These are phyloP conservation scores for Tinamus major DNA, from an alignment of 2,797 vertebrate genomes.

Conservation along the genomic window DNA sequence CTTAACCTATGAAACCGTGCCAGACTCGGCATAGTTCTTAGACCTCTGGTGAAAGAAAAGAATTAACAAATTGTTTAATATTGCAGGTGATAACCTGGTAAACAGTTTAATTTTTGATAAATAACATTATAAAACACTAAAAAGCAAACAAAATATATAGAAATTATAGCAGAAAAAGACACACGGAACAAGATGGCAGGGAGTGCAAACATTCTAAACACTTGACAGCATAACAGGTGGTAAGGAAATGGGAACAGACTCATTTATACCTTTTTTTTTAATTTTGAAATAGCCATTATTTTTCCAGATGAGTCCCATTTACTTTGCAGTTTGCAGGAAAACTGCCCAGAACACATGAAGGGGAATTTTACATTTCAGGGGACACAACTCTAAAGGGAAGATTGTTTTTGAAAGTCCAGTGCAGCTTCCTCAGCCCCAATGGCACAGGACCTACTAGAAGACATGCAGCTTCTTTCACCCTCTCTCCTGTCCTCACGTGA, in stretches of 20 bases:
- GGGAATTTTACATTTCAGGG: not conserved
- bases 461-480: not conserved
- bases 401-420: not conserved
- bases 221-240: not conserved
- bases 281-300: not conserved
- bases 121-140: not conserved
- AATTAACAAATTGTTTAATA: not conserved
- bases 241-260: constrained; percentile 1
- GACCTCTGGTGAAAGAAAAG: constrained; percentile 69
- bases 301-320: not conserved
- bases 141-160: not conserved
- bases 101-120: not conserved
- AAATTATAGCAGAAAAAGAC: not conserved
- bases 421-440: not conserved
- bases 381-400: not conserved
- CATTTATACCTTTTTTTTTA: not conserved
- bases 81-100: not conserved
- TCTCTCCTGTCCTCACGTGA: not conserved
- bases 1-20: constrained; percentile 81
- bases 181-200: not conserved
- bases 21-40: constrained; percentile 80
- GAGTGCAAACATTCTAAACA: not conserved
- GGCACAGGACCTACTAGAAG: not conserved
- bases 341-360: not conserved
- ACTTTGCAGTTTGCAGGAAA: not conserved